phyloP scores from a whole-genome alignment of 2,888 invertebrate species.

The Aproaerema taeniolella region DNA sequence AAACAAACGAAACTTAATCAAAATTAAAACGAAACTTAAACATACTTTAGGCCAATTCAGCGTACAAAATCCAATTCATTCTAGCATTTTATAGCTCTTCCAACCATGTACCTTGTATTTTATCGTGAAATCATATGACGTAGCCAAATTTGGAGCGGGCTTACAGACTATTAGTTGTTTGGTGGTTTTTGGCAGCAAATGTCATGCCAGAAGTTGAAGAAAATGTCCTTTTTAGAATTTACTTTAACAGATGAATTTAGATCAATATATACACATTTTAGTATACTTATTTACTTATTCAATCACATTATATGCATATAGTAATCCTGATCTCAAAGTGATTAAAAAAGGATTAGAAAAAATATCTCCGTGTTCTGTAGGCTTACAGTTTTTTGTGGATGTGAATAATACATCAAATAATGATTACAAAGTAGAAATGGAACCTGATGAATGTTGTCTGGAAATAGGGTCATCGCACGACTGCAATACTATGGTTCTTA shows the following conservation, averaged over 20 bases:
- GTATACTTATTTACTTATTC: conserved; percentile 30
- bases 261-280: conserved; percentile 43
- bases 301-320: conserved; percentile 23
- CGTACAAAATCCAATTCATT: no score
- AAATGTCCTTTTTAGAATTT: conserved; percentile 3
- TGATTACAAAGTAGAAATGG: conserved; percentile 39
- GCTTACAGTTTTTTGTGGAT: conserved; percentile 37
- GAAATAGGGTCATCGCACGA: conserved; percentile 27
- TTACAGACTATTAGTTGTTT: no score
- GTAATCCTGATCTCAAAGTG: conserved; percentile 29
- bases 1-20: no score
- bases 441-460: conserved; percentile 51
- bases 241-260: conserved; percentile 47
- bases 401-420: conserved; percentile 44
- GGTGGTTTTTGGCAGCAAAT: no score
- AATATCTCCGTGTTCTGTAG: conserved; percentile 32
- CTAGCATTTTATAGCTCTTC: no score
- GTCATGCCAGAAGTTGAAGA: no score
- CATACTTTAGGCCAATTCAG: no score
- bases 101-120: no score
- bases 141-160: no score
- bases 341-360: conserved; percentile 31
- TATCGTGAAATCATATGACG: no score
- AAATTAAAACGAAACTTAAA: no score
- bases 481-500: conserved; percentile 42